Conservation (phyloP, 2,888 invertebrate genomes). For the Platycheirus rosarum region DNA sequence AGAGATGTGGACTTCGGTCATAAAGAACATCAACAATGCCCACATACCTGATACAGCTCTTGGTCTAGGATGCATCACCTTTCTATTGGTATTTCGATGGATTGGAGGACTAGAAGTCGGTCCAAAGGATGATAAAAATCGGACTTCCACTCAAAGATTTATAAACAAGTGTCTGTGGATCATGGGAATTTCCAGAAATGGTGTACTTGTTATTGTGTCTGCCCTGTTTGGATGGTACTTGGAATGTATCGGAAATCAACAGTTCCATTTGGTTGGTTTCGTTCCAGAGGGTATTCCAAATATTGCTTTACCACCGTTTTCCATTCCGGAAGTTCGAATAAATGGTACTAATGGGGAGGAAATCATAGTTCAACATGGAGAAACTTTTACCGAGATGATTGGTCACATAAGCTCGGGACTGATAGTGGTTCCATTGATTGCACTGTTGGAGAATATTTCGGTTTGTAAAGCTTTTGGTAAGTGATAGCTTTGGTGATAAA, state of each 20-base stretch:
- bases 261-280: constrained; percentile 87
- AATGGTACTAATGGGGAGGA: constrained; percentile 76
- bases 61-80: constrained; percentile 88
- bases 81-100: constrained; percentile 89
- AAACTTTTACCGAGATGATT: constrained; percentile 87
- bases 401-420: constrained; percentile 92
- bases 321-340: constrained; percentile 82
- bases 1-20: constrained; percentile 90
- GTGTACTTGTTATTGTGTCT: constrained; percentile 89
- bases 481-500: not conserved
- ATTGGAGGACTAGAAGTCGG: constrained; percentile 87
- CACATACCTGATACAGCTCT: constrained; percentile 89
- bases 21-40: constrained; percentile 86
- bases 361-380: constrained; percentile 75
- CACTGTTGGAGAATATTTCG: constrained; percentile 94
- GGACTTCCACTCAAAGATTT: constrained; percentile 83
- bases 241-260: constrained; percentile 83
- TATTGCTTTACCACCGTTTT: constrained; percentile 87
- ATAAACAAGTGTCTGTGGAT: constrained; percentile 88
- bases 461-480: constrained; percentile 82
- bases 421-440: constrained; percentile 92
- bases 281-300: constrained; percentile 90
- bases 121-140: constrained; percentile 83
- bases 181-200: constrained; percentile 90
- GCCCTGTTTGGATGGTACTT: constrained; percentile 86